These are phyloP conservation scores for Lepus townsendii DNA, from an alignment of 2,797 vertebrate species.

Conservation along the genomic window DNA sequence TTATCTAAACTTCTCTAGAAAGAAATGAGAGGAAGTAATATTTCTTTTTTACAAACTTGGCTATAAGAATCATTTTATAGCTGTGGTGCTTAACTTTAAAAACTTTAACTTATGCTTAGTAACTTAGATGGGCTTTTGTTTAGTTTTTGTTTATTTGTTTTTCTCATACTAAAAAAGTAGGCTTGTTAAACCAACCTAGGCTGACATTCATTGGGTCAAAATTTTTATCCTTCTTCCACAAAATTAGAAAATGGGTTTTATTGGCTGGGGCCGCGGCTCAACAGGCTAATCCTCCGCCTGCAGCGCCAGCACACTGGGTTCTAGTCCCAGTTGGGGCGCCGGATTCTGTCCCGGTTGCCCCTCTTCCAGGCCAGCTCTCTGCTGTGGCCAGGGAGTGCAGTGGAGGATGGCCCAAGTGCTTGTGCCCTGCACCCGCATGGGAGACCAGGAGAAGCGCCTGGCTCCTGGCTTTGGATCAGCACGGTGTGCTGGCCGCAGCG, in stretches of 20 bases:
- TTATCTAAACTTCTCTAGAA: background rate
- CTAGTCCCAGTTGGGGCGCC: no score
- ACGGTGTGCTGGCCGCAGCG: no score
- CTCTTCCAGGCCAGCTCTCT: no score
- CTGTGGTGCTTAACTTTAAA: background rate
- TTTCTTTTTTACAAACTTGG: background rate
- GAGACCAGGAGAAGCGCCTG: no score
- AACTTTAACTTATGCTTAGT: background rate
- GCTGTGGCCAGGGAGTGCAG: no score
- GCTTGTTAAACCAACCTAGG: background rate
- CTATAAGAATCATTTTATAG: background rate
- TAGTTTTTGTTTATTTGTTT: background rate
- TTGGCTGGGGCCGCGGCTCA: no score
- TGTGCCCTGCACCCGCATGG: no score
- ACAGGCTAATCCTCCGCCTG: no score
- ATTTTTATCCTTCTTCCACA: background rate
- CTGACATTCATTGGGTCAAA: background rate
- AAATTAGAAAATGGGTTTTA: background rate
- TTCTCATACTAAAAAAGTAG: background rate
- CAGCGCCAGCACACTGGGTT: rapidly evolving
- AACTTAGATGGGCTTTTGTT: background rate
- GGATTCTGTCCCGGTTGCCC: no score
- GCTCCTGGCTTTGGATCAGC: no score
- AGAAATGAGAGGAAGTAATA: background rate
- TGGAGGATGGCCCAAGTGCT: no score